A percentile compares a stretch with the other conserved stretches of the same genome.
These are phyloP conservation scores for Oscheius myriophilus DNA, from an alignment of 2,888 invertebrate genomes.

Conservation along the genomic window DNA sequence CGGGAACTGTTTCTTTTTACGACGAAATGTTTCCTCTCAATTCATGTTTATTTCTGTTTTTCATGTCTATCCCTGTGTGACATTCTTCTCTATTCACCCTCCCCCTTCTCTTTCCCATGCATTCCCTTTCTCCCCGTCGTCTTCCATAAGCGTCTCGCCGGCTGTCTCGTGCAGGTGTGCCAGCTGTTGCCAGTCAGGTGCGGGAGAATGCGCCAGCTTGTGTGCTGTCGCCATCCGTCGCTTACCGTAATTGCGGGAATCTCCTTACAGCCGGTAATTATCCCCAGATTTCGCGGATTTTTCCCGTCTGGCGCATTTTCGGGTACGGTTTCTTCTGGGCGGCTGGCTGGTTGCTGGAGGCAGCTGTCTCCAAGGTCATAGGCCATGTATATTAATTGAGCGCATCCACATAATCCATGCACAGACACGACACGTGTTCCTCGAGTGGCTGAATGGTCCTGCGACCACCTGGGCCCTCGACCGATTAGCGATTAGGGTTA, in stretches of 20 bases:
- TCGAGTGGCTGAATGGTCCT: slow-evolving; percentile 9
- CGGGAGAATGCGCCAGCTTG: background rate
- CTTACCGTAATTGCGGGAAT: background rate
- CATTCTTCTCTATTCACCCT: slow-evolving; percentile 9
- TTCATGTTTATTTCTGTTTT: too few relatives aligned
- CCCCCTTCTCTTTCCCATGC: slow-evolving; percentile 8
- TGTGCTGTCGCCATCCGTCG: slow-evolving; percentile 7
- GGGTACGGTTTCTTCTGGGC: too few relatives aligned
- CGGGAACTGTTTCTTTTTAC: slow-evolving; percentile 10
- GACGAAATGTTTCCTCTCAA: background rate
- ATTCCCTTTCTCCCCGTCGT: slow-evolving; percentile 11
- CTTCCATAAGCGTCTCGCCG: slow-evolving; percentile 7
- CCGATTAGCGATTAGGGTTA: slow-evolving; percentile 6
- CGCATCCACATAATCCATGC: slow-evolving; percentile 30
- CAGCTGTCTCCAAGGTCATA: slow-evolving; percentile 27
- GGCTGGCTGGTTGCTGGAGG: too few relatives aligned
- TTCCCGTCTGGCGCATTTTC: background rate
- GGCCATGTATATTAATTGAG: slow-evolving; percentile 29
- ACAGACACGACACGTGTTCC: slow-evolving; percentile 26
- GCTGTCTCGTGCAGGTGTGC: slow-evolving; percentile 10
- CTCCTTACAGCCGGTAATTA: slow-evolving; percentile 19
- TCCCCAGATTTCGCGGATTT: slow-evolving; percentile 13
- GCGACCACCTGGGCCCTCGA: slow-evolving; percentile 12
- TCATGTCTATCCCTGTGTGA: slow-evolving; percentile 18
- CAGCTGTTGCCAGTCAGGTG: slow-evolving; percentile 12